A percentile compares a stretch with the other conserved stretches of the same genome.
phyloP scores from a whole-genome alignment of 2,113 vertebrate species.

The Lepisosteus osseus region DNA sequence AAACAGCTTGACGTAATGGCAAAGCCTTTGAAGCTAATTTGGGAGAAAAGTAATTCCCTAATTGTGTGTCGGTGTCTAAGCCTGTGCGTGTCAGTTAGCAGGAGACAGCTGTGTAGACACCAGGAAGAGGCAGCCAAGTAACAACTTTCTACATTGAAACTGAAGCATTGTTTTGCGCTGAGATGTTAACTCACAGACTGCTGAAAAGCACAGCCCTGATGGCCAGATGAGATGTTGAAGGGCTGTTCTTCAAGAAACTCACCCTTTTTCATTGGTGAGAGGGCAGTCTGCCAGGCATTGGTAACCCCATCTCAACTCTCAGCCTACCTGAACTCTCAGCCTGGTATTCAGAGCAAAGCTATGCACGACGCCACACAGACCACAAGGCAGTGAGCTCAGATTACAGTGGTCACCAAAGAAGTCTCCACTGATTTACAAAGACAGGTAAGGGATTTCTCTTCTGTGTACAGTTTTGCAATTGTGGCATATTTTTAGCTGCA shows the following conservation, averaged over 20 bases:
- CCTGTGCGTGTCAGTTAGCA: conserved; percentile 34
- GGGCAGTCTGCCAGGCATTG: conserved; percentile 36
- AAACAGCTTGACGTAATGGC: conserved; percentile 21
- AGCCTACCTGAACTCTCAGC: conserved; percentile 33
- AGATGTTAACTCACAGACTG: conserved; percentile 39
- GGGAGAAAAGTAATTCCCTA: conserved; percentile 35
- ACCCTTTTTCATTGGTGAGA: conserved; percentile 18
- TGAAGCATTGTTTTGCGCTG: conserved; percentile 24
- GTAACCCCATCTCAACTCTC: conserved; percentile 42
- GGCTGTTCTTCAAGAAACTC: conserved; percentile 17
- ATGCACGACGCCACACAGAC: conserved; percentile 33
- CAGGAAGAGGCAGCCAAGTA: conserved; percentile 11
- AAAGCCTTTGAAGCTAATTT: conserved; percentile 38
- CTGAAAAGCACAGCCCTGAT: conserved; percentile 32
- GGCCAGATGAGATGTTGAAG: conserved; percentile 29
- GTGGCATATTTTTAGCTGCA: background rate
- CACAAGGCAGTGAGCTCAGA: conserved; percentile 13
- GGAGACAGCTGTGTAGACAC: conserved; percentile 41
- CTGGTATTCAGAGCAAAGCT: conserved; percentile 2
- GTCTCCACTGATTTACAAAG: conserved; percentile 23
- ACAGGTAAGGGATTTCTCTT: conserved; percentile 29
- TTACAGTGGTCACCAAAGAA: conserved; percentile 17
- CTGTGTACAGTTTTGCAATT: background rate
- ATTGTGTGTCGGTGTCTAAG: conserved; percentile 35
- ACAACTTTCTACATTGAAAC: conserved; percentile 13